Base-by-base conservation (phyloP, 35 echinoderm and acorn worm species). In the Holothuria glaberrima region DNA sequence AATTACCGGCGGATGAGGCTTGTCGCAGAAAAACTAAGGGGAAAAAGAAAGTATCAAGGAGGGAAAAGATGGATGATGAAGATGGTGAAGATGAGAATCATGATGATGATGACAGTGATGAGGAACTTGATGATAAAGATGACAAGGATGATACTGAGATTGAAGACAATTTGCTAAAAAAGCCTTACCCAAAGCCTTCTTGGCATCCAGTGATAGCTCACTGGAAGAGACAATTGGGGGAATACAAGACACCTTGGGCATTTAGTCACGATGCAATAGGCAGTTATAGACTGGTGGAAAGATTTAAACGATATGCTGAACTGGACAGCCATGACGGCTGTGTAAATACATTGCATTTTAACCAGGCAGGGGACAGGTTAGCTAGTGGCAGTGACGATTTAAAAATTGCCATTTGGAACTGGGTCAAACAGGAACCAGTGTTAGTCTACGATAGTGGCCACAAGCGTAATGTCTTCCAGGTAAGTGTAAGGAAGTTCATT, bases 331-430 rank as follows among this genome's bases (percentile, higher is more conserved):
- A 98, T 18, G 78, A 94, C 16, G 95, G 95, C 2, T 98, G 95
- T 88, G 95, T 98, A 2, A 98, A 98, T 61, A 94, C 95, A 19
- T 52, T 98, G 59, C 95, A 98, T 74, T 98, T 98, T 33, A 98
- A 94, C 58, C 90, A 90, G 59, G 36, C 35, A 20, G 95, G 93
- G n/a, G 83, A 90, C 34, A 81, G 94, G n/a, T 62, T 97, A 13
- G 92, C 95, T 0, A 94, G 89, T 68, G 95, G 95, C 16, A 97
- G 95, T 26, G 95, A 97, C 67, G 95, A 97, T 66, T 82, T 97
- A 18, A 83, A 94, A 60, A 90, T 97, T 44, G 93, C 90, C 3
- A 86, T 94, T 12, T 94, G 95, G 95, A 92, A 97, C 72, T 94
- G 95, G 95, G 90, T 90, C 2, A 62, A 36, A 25, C 59, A 97